Conservation (phyloP, 2,113 vertebrate species). For the Phodopus roborovskii region DNA sequence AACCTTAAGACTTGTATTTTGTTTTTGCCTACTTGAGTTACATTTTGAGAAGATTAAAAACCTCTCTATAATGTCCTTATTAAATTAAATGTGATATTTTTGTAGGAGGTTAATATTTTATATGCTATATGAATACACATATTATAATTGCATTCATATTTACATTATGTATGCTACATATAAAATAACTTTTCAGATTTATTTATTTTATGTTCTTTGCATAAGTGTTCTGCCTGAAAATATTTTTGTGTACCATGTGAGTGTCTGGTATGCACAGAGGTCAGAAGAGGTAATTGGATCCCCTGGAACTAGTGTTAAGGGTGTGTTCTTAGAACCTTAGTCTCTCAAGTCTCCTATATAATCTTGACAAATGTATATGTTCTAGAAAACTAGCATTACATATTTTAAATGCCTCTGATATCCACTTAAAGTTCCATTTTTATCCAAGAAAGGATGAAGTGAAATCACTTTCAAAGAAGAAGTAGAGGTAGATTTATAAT, state of each 20-base stretch:
- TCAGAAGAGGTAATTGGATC: not conserved
- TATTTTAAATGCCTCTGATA: not conserved
- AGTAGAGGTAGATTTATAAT: not conserved
- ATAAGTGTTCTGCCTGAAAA: not conserved
- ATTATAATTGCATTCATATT: not conserved
- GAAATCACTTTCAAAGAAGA: not conserved
- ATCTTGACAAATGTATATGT: not conserved
- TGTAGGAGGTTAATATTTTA: not conserved
- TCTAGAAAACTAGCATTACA: slow-evolving; percentile 24
- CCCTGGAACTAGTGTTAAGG: not conserved
- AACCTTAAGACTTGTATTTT: not conserved
- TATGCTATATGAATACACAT: not conserved
- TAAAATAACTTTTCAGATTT: not conserved
- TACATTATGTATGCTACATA: not conserved
- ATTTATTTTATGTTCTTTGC: not conserved
- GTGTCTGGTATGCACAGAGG: not conserved
- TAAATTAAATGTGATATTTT: not conserved
- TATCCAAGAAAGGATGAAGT: not conserved
- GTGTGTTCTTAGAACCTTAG: not conserved
- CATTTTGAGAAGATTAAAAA: not conserved
- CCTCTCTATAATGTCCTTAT: not conserved
- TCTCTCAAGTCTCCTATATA: not conserved
- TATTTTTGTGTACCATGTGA: not conserved
- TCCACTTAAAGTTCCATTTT: not conserved
- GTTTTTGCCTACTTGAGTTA: not conserved